A percentile compares a stretch with the other conserved stretches of the same genome.
Evolutionary conservation across 2,113 vertebrate genomes (phyloP).

Genomic region (Dicerorhinus sumatrensis): DNA sequence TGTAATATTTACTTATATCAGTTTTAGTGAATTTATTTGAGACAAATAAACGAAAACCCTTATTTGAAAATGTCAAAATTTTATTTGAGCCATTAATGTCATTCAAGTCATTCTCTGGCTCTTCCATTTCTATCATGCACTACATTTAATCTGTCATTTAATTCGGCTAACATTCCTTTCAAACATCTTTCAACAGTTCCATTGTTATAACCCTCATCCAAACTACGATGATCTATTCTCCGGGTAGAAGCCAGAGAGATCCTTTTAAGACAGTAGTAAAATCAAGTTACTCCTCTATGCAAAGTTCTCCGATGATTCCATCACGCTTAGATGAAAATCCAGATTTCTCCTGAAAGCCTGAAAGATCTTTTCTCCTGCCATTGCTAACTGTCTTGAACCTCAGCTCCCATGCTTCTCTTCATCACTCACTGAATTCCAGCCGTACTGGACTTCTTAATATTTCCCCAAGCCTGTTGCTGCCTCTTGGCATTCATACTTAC

Average conservation of each 20-base stretch:
- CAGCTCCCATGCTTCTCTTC: background rate
- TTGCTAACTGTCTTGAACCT: background rate
- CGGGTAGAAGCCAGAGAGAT: background rate
- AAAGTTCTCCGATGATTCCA: background rate
- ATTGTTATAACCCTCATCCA: background rate
- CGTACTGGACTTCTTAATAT: background rate
- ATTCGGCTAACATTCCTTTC: background rate
- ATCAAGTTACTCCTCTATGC: background rate
- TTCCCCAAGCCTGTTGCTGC: background rate
- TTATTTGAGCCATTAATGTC: background rate
- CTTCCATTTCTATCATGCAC: background rate
- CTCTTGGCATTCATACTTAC: background rate
- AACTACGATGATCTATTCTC: background rate
- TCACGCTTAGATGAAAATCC: background rate
- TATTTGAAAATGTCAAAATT: background rate
- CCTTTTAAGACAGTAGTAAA: background rate
- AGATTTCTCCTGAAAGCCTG: background rate
- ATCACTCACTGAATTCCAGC: background rate
- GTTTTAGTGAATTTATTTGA: background rate
- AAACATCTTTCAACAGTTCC: background rate
- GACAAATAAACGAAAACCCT: background rate
- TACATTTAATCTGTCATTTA: background rate
- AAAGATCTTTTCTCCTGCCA: background rate
- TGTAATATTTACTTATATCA: background rate
- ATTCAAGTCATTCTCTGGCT: background rate